Conservation (phyloP, 2,113 vertebrate species). For the Romanogobio albipinnatus region DNA sequence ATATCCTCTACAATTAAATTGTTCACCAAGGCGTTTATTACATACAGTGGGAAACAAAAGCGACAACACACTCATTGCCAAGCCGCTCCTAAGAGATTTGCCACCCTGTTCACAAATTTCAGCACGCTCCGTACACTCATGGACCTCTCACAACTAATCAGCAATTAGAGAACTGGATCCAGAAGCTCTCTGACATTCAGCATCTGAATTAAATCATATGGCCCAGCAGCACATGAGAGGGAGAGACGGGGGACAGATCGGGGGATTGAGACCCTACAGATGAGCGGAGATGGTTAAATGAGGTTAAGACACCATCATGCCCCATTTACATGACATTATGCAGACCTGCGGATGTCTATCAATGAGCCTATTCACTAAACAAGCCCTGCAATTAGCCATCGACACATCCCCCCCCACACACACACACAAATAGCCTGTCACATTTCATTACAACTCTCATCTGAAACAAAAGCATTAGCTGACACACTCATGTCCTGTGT, state of each 20-base stretch:
- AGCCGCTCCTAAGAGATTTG: not conserved
- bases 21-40: conserved; percentile 8
- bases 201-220: conserved; percentile 41
- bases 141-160: conserved; percentile 38
- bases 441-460: conserved; percentile 54
- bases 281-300: conserved; percentile 56
- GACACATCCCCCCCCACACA: conserved; percentile 25
- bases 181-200: conserved; percentile 36
- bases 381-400: conserved; percentile 59
- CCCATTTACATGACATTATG: conserved; percentile 59
- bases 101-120: not conserved
- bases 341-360: conserved; percentile 59
- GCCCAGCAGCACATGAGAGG: not conserved
- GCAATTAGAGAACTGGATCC: conserved; percentile 43
- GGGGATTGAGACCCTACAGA: conserved; percentile 43
- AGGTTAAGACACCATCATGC: conserved; percentile 59
- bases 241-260: conserved; percentile 33
- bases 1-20: conserved; percentile 14
- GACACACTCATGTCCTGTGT: conserved; percentile 46
- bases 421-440: conserved; percentile 46
- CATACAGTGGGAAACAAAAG: conserved; percentile 26
- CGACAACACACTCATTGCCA: not conserved
- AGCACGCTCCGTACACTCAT: not conserved
- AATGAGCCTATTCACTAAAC: conserved; percentile 60
- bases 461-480: conserved; percentile 60